Evolutionary conservation across 1,140 invertebrate species (phyloP).

Genomic region (Zaprionus inermis): DNA sequence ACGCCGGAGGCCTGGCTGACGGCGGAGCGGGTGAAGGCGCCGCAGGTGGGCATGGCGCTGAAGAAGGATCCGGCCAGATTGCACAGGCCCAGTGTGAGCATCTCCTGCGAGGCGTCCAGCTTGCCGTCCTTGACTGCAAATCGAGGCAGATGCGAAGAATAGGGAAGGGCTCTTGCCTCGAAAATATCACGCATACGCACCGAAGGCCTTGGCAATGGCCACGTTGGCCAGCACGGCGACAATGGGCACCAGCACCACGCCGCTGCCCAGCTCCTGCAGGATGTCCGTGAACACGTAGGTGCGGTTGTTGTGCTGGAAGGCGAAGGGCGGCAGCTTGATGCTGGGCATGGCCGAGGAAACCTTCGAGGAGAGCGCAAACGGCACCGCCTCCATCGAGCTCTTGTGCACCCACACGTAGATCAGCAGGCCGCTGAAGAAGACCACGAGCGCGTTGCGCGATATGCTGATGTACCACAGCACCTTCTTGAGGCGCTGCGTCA

Average conservation of each 20-base stretch:
- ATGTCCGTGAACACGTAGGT: constrained; percentile 88
- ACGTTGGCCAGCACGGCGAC: constrained; percentile 93
- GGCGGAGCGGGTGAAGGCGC: constrained; percentile 91
- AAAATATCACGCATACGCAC: constrained; percentile 85
- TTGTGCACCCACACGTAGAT: constrained; percentile 85
- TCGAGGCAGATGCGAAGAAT: background rate
- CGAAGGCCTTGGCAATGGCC: constrained; percentile 94
- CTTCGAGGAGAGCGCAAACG: constrained; percentile 85
- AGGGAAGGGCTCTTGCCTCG: background rate
- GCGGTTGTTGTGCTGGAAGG: constrained; percentile 86
- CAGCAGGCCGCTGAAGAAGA: constrained; percentile 88
- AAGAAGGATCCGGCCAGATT: constrained; percentile 91
- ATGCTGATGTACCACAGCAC: constrained; percentile 90
- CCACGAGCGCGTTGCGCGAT: constrained; percentile 92
- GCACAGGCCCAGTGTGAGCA: constrained; percentile 89
- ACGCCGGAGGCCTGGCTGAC: constrained; percentile 91
- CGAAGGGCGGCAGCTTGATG: constrained; percentile 88
- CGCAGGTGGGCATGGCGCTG: constrained; percentile 91
- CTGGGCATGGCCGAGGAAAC: constrained; percentile 88
- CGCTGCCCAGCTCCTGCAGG: constrained; percentile 88
- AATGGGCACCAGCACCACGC: constrained; percentile 90
- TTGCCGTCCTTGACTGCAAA: constrained; percentile 85
- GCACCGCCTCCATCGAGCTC: constrained; percentile 69
- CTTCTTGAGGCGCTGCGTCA: constrained; percentile 85
- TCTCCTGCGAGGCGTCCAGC: constrained; percentile 90